Evolutionary conservation across 2,113 vertebrate genomes (phyloP).

Genomic region (Neopipo cinnamomea): DNA sequence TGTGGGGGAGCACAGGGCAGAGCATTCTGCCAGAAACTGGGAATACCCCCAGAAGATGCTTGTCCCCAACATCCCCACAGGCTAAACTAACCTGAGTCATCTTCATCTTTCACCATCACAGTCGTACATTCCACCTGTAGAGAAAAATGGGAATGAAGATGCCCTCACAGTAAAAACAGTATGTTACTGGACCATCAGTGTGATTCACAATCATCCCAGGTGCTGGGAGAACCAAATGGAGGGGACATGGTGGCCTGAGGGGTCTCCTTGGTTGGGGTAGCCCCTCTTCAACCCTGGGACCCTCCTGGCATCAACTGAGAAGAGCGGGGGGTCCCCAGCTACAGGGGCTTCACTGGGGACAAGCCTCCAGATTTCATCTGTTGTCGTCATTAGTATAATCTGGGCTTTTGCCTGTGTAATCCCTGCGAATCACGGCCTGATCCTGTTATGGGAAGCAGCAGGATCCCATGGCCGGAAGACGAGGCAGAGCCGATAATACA

Average conservation of each 20-base stretch:
- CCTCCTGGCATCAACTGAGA: background rate
- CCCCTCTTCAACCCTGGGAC: accelerated
- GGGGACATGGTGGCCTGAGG: no score
- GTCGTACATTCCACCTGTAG: conserved; percentile 51
- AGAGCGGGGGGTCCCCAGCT: background rate
- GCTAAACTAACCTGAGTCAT: background rate
- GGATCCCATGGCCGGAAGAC: background rate
- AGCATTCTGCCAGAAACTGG: background rate
- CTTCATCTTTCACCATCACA: background rate
- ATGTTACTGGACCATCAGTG: background rate
- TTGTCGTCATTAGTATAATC: background rate
- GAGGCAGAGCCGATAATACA: background rate
- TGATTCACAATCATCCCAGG: background rate
- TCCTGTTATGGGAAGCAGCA: background rate
- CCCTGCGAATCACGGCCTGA: background rate
- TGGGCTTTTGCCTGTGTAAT: background rate
- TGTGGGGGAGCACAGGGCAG: background rate
- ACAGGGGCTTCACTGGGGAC: background rate
- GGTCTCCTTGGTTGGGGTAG: background rate
- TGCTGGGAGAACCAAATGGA: background rate
- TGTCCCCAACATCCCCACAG: accelerated
- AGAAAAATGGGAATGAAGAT: background rate
- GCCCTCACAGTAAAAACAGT: background rate
- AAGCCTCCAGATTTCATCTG: background rate
- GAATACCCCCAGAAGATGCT: background rate